These are phyloP conservation scores for Drepanosiphum platanoidis DNA, from an alignment of 2,888 invertebrate genomes.

Conservation along the genomic window DNA sequence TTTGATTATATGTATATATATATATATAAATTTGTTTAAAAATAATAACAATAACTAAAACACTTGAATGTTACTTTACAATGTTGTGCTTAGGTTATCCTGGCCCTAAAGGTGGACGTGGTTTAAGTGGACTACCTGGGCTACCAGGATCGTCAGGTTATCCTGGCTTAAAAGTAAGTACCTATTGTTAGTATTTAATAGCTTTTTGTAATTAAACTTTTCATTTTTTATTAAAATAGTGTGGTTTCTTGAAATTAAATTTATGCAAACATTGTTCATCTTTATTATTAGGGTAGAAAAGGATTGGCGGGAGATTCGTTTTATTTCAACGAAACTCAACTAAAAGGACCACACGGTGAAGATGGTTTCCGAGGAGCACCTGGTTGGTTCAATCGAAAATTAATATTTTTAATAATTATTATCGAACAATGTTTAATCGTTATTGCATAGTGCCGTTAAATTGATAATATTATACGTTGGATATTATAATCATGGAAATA, in stretches of 20 bases:
- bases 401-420: background rate
- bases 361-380: conserved; percentile 72
- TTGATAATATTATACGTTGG: too few relatives aligned
- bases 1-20: background rate
- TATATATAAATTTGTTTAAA: background rate
- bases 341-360: conserved; percentile 71
- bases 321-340: conserved; percentile 65
- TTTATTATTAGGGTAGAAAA: conserved; percentile 67
- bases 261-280: background rate
- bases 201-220: background rate
- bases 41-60: background rate
- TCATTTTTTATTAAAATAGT: background rate
- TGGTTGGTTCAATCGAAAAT: conserved; percentile 67
- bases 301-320: conserved; percentile 68
- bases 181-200: background rate
- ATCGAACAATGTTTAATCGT: too few relatives aligned
- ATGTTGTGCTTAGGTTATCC: conserved; percentile 32
- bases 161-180: conserved; percentile 69
- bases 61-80: background rate
- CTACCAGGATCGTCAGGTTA: conserved; percentile 69
- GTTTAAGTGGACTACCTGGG: conserved; percentile 69
- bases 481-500: background rate
- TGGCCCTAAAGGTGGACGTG: conserved; percentile 65
- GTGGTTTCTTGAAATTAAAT: background rate
- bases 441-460: too few relatives aligned